These are phyloP conservation scores for Hypsibius dujardini DNA, from an alignment of 1,140 invertebrate species.

Conservation along the genomic window DNA sequence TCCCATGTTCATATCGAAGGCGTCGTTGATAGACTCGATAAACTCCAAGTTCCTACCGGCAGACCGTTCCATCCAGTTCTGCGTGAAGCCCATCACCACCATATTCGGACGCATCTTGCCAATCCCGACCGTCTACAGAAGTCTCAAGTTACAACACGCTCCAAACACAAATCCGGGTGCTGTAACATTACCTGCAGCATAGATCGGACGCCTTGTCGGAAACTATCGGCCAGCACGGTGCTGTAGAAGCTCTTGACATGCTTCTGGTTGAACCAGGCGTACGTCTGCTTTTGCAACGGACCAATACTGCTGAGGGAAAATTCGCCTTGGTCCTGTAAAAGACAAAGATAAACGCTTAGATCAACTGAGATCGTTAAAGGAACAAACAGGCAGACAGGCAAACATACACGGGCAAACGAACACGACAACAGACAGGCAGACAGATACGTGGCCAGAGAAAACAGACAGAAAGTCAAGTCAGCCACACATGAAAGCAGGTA, in stretches of 20 bases:
- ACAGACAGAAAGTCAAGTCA: too few relatives aligned
- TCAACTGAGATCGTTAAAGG: too few relatives aligned
- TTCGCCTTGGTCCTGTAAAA: too few relatives aligned
- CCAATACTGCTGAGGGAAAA: constrained; percentile 46
- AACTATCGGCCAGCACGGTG: constrained; percentile 51
- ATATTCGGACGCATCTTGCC: constrained; percentile 85
- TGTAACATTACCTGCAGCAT: constrained; percentile 36
- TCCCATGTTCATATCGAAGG: constrained; percentile 74
- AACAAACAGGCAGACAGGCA: too few relatives aligned
- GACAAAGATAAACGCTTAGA: too few relatives aligned
- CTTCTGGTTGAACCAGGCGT: constrained; percentile 51
- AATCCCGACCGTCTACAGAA: constrained; percentile 49
- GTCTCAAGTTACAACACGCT: too few relatives aligned
- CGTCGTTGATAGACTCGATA: constrained; percentile 75
- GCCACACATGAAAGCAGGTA: too few relatives aligned
- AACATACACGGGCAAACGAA: too few relatives aligned
- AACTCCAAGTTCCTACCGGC: constrained; percentile 56
- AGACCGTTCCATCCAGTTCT: constrained; percentile 62
- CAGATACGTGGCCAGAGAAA: too few relatives aligned
- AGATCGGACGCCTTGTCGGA: constrained; percentile 59
- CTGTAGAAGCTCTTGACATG: constrained; percentile 78
- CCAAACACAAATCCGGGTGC: not conserved
- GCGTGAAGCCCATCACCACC: constrained; percentile 77
- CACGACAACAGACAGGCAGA: too few relatives aligned
- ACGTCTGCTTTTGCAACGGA: constrained; percentile 43